Conservation (phyloP, 2,113 vertebrate species). For the Sylvietta virens region DNA sequence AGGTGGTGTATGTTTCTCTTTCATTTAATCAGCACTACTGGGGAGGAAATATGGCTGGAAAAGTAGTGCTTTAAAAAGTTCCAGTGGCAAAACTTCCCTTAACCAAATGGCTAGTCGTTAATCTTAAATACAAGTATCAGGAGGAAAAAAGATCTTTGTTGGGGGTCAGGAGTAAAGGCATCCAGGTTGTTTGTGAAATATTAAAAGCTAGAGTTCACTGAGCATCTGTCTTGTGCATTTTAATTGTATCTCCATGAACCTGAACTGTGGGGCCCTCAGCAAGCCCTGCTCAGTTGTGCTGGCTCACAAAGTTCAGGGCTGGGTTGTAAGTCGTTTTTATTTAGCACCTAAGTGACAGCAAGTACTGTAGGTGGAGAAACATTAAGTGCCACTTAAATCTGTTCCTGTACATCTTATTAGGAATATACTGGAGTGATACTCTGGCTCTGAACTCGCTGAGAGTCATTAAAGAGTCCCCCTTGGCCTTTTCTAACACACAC, state of each 20-base stretch:
- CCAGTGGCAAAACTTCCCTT: background rate
- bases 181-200: conserved; percentile 60
- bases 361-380: conserved; percentile 37
- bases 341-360: conserved; percentile 63
- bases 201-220: conserved; percentile 52
- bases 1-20: background rate
- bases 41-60: background rate
- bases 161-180: conserved; percentile 13
- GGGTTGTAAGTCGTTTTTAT: conserved; percentile 67
- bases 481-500: conserved; percentile 28
- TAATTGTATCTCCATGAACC: conserved; percentile 54
- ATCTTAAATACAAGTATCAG: conserved; percentile 30
- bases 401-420: conserved; percentile 58
- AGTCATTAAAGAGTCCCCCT: conserved; percentile 50
- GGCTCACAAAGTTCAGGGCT: conserved; percentile 63
- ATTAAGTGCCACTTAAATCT: conserved; percentile 72
- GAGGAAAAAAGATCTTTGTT: conserved; percentile 10
- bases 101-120: background rate
- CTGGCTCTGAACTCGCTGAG: conserved; percentile 32
- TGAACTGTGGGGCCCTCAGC: conserved; percentile 52
- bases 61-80: background rate
- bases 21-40: background rate
- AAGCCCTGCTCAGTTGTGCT: conserved; percentile 28
- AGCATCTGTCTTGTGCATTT: conserved; percentile 34
- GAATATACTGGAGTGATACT: conserved; percentile 53